Percentiles rank a stretch among this genome's conserved stretches.
These are phyloP conservation scores for Plagiodera versicolora DNA, from an alignment of 2,888 invertebrate genomes.

Conservation along the genomic window DNA sequence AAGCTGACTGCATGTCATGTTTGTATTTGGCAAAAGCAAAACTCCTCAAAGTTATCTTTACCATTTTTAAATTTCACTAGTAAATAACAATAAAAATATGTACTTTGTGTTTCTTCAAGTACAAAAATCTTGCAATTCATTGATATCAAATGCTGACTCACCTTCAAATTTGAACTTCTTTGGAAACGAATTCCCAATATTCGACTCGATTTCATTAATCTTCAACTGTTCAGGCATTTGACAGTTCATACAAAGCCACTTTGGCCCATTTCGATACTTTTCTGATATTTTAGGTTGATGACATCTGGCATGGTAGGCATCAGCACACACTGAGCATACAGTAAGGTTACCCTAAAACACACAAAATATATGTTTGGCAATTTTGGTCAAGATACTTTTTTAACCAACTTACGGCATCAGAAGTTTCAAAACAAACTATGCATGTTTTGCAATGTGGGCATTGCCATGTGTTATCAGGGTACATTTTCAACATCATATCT, in stretches of 20 bases:
- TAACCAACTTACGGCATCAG: conserved; percentile 66
- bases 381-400: too few relatives aligned
- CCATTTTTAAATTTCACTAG: too few relatives aligned
- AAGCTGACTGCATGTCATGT: too few relatives aligned
- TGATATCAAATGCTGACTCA: conserved; percentile 14
- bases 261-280: conserved; percentile 61
- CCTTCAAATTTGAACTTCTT: conserved; percentile 32
- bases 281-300: conserved; percentile 71
- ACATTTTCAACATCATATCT: conserved; percentile 65
- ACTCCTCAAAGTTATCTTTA: too few relatives aligned
- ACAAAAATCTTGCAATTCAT: too few relatives aligned
- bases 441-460: conserved; percentile 91
- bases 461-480: conserved; percentile 76
- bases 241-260: conserved; percentile 76
- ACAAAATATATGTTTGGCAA: background rate
- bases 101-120: too few relatives aligned
- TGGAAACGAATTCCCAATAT: conserved; percentile 41
- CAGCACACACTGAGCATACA: conserved; percentile 75
- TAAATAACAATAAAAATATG: too few relatives aligned
- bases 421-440: conserved; percentile 76
- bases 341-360: conserved; percentile 43
- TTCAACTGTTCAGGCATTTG: conserved; percentile 52
- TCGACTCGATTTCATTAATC: conserved; percentile 51
- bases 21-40: too few relatives aligned
- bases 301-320: conserved; percentile 81